Evolutionary conservation across 2,888 invertebrate genomes (phyloP).

Genomic region (Trissolcus brochymenae): DNA sequence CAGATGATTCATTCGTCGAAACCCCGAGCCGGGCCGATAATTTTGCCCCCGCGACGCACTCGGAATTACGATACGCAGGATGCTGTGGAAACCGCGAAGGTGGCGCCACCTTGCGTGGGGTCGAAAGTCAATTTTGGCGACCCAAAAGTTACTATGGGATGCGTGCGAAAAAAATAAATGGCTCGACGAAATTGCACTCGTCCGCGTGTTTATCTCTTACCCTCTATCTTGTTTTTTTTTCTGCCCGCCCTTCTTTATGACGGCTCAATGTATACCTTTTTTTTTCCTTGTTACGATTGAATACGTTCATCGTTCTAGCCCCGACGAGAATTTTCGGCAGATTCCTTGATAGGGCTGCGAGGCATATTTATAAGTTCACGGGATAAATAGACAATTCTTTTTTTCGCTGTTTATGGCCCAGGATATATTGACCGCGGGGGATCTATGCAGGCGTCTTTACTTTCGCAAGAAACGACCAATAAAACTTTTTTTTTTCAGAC

Average conservation of each 20-base stretch:
- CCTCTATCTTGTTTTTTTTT: constrained; percentile 9
- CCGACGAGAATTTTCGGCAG: neutral
- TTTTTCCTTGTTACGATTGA: constrained; percentile 36
- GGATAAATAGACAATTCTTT: constrained; percentile 42
- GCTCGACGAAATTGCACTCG: constrained; percentile 58
- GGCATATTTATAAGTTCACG: constrained; percentile 7
- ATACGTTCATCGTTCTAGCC: constrained; percentile 34
- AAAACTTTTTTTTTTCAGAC: constrained; percentile 24
- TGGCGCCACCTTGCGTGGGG: constrained; percentile 53
- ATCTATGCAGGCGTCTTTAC: constrained; percentile 13
- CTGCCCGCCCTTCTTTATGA: constrained; percentile 29
- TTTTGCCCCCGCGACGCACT: constrained; percentile 49
- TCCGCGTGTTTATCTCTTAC: constrained; percentile 40
- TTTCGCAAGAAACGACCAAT: constrained; percentile 26
- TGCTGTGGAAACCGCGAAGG: constrained; percentile 54
- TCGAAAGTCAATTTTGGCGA: constrained; percentile 58
- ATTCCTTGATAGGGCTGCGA: constrained; percentile 2
- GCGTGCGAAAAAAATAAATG: constrained; percentile 61
- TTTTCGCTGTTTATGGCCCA: constrained; percentile 31
- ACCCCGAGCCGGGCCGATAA: constrained; percentile 29
- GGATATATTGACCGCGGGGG: constrained; percentile 39
- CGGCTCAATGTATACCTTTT: constrained; percentile 34
- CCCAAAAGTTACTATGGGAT: constrained; percentile 33
- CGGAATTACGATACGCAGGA: constrained; percentile 58
- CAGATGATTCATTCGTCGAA: constrained; percentile 39